These are phyloP conservation scores for Isoperla grammatica DNA, from an alignment of 2,888 invertebrate species.

Conservation along the genomic window DNA sequence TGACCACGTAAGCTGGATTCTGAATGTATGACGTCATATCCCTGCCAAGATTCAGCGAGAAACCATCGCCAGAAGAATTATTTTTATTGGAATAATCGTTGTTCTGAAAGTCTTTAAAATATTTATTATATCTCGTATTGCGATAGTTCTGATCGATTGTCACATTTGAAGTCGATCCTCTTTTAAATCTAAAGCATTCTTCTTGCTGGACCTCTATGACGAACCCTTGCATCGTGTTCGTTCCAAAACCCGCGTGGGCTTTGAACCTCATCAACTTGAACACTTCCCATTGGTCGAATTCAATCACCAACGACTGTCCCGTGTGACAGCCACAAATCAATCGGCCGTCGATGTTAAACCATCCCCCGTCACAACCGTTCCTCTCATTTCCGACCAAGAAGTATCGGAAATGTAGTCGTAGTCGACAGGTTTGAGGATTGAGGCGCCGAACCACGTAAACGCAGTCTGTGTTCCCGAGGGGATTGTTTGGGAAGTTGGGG, in stretches of 20 bases:
- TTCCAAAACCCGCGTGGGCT: constrained; percentile 42
- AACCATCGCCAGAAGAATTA: no score
- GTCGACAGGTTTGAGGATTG: constrained; percentile 46
- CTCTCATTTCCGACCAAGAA: constrained; percentile 48
- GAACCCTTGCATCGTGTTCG: constrained; percentile 47
- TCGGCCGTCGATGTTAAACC: constrained; percentile 52
- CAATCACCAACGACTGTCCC: constrained; percentile 41
- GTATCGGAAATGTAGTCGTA: constrained; percentile 51
- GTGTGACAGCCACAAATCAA: constrained; percentile 54
- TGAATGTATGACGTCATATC: no score
- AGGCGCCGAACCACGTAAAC: constrained; percentile 47
- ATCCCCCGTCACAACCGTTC: constrained; percentile 47
- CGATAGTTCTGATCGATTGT: constrained; percentile 4
- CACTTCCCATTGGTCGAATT: constrained; percentile 37
- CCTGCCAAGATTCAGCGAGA: no score
- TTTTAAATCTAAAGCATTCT: constrained; percentile 40
- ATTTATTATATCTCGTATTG: neutral
- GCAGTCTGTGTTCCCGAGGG: constrained; percentile 45
- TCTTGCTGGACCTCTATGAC: constrained; percentile 53
- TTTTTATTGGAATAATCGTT: no score
- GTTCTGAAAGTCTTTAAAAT: neutral
- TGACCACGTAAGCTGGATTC: no score
- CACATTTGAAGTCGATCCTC: neutral
- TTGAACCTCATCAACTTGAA: constrained; percentile 45
- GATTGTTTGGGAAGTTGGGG: constrained; percentile 51